A percentile compares a stretch with the other conserved stretches of the same genome.
Evolutionary conservation across 2,888 invertebrate genomes (phyloP).

Genomic region (Mythimna pallens): DNA sequence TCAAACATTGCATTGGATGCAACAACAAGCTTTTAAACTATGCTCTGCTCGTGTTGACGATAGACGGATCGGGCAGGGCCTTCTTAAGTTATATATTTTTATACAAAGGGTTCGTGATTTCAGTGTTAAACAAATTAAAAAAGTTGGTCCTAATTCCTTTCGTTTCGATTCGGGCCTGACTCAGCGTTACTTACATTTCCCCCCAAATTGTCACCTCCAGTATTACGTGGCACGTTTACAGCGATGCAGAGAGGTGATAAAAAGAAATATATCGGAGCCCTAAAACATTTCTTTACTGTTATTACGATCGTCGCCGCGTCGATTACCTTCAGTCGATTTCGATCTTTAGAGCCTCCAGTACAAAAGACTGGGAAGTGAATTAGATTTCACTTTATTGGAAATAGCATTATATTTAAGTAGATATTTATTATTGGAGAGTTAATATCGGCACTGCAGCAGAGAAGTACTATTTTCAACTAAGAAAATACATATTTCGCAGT

Average conservation of each 20-base stretch:
- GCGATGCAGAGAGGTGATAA: slow-evolving; percentile 53
- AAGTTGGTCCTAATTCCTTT: slow-evolving; percentile 4
- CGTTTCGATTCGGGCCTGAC: slow-evolving; percentile 22
- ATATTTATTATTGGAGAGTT: slow-evolving; percentile 31
- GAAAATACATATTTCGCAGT: slow-evolving; percentile 7
- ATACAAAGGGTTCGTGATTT: background rate
- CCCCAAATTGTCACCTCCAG: slow-evolving; percentile 40
- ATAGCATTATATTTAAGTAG: slow-evolving; percentile 25
- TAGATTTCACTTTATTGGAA: slow-evolving; percentile 33
- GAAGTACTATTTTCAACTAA: slow-evolving; percentile 2
- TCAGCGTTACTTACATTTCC: slow-evolving; percentile 21
- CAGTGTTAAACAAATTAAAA: background rate
- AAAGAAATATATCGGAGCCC: slow-evolving; percentile 48
- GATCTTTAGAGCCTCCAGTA: slow-evolving; percentile 36
- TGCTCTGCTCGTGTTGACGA: no score
- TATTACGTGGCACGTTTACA: slow-evolving; percentile 37
- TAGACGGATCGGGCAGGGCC: background rate
- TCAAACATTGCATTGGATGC: no score
- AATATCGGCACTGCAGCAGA: background rate
- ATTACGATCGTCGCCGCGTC: slow-evolving; percentile 35
- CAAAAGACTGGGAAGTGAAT: slow-evolving; percentile 36
- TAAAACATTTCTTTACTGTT: slow-evolving; percentile 55
- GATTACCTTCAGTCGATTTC: slow-evolving; percentile 43
- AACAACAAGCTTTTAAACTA: no score
- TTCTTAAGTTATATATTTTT: background rate